These are phyloP conservation scores for Paedocypris micromegethes DNA, from an alignment of 2,797 vertebrate genomes.

Conservation along the genomic window DNA sequence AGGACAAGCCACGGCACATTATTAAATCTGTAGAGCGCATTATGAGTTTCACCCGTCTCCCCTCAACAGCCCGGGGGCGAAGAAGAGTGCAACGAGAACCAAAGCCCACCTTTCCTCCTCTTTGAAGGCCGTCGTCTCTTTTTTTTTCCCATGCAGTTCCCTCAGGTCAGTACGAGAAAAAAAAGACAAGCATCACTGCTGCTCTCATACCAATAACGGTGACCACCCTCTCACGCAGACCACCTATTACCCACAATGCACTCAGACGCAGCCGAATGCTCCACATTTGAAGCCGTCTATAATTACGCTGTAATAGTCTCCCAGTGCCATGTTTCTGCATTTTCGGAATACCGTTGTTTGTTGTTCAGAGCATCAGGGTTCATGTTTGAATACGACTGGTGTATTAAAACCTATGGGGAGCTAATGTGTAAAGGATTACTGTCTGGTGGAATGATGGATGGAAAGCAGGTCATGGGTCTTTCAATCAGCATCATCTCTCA, in stretches of 20 bases:
- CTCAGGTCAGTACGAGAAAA: constrained; percentile 17
- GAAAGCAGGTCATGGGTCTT: neutral
- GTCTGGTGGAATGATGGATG: constrained; percentile 14
- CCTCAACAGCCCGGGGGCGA: constrained; percentile 24
- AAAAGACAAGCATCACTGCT: constrained; percentile 13
- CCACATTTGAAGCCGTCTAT: neutral
- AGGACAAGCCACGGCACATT: constrained; percentile 26
- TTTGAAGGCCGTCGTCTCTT: neutral
- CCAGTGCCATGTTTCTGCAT: neutral
- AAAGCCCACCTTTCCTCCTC: constrained; percentile 6
- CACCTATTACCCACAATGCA: constrained; percentile 5
- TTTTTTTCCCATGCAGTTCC: constrained; percentile 10
- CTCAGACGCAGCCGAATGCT: neutral
- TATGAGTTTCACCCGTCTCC: constrained; percentile 26
- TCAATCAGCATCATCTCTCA: constrained; percentile 3
- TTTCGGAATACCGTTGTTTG: neutral
- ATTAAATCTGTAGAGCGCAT: constrained; percentile 31
- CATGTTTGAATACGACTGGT: no score
- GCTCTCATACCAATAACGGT: neutral
- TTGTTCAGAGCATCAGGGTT: no score
- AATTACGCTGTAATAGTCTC: no score
- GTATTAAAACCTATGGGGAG: neutral
- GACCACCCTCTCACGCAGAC: neutral
- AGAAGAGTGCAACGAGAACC: constrained; percentile 17
- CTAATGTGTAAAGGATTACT: neutral